These are phyloP conservation scores for Sarcophaga carnaria DNA, from an alignment of 2,888 invertebrate genomes.

Conservation along the genomic window DNA sequence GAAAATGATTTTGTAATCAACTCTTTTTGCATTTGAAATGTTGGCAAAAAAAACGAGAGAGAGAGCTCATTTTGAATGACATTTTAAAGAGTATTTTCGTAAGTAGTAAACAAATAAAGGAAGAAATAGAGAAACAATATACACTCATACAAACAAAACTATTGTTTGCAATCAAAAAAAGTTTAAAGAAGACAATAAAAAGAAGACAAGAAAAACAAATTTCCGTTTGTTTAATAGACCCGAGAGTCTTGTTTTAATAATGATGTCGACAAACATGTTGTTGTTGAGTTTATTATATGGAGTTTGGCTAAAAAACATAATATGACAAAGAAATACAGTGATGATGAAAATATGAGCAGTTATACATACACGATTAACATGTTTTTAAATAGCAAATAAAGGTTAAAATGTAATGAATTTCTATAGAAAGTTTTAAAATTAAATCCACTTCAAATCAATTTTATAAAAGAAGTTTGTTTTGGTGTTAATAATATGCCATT, in stretches of 20 bases:
- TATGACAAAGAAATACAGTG: too few species aligned
- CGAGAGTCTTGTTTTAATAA: slow-evolving; percentile 14
- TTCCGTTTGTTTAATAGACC: slow-evolving; percentile 59
- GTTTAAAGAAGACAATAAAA: slow-evolving; percentile 22
- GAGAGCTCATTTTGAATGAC: background rate
- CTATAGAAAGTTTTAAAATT: too few species aligned
- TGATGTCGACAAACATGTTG: slow-evolving; percentile 15
- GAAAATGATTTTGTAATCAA: slow-evolving; percentile 30
- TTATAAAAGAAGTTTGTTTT: too few species aligned
- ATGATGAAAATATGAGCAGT: too few species aligned
- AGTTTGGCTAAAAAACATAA: too few species aligned
- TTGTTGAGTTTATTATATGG: background rate
- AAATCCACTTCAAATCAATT: too few species aligned
- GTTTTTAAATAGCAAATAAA: too few species aligned
- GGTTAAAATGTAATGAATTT: too few species aligned
- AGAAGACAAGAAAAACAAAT: slow-evolving; percentile 46
- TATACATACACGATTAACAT: too few species aligned
- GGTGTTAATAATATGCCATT: too few species aligned
- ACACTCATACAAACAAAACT: background rate
- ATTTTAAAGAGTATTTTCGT: background rate
- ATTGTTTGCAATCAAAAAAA: slow-evolving; percentile 14
- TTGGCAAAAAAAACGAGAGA: background rate
- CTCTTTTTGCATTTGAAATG: slow-evolving; percentile 25
- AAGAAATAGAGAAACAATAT: too few species aligned
- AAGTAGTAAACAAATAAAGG: slow-evolving; percentile 13